Base-by-base conservation (phyloP, 2,888 invertebrate genomes). In the Hydriomena furcata region DNA sequence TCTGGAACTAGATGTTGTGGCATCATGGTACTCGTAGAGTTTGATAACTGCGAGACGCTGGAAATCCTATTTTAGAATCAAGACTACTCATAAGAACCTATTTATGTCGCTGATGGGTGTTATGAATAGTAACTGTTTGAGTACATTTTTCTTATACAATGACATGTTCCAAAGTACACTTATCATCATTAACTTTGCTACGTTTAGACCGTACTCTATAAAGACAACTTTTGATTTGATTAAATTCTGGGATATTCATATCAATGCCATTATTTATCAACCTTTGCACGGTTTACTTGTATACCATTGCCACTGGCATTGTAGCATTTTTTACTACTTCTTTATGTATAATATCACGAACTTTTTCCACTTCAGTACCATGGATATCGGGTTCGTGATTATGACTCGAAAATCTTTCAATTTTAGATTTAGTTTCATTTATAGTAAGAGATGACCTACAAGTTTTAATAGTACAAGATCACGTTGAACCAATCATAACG, bases 181-280 rank as follows among this genome's bases (percentile, higher is more conserved):
- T n/a, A n/a, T n/a, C n/a, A n/a, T n/a, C n/a, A n/a, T n/a, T n/a
- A n/a, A n/a, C n/a, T n/a, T n/a, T n/a, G n/a, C n/a, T n/a, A n/a
- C n/a, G n/a, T 38, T 28, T 38, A 4, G 28, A 21, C 2, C 38
- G 38, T 7, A 12, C 11, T 36, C 10, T 44, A 21, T 44, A 44
- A 11, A 44, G 28, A 5, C 8, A 7, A n/a, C 8, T 23, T 30
- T 45, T 45, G 2, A 45, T 37, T 11, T 6, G 23, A 24, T 6
- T 36, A 13, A 45, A 45, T 7, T 37, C 10, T 24, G 45, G 37
- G 3, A 30, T 24, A 17, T 30, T 28, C 5, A 20, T 10, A 23
- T 23, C 36, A n/a, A n/a, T n/a, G 5, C 21, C 17, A 10, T 1
- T 21, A 21, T 35, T 34, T n/a, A n/a, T n/a, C 6, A 44, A 21